Evolutionary conservation across 2,888 invertebrate species (phyloP), one percentile per base, ranked within the genome.

Genomic region (Piscicola geometra): DNA sequence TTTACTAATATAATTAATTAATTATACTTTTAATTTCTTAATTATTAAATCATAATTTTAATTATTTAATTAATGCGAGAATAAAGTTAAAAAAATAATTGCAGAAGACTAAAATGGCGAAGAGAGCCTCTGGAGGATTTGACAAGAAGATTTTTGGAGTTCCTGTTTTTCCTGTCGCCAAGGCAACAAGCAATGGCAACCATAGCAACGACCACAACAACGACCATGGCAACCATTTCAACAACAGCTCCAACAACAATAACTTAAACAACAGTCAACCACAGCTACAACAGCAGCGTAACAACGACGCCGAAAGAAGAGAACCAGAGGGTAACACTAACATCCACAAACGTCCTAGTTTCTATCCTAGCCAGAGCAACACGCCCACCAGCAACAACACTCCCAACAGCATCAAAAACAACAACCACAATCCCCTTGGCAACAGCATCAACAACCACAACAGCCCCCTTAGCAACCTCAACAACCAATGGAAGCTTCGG

Each of bases 271-370:
- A 41, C 60, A 21, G 33, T 36, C 47, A 21, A 15, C 30, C 1
- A 60, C 35, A 30, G 32, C n/a, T 28, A 64, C 35, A 60, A 35
- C 30, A 33, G 35, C 73, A n/a, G 32, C 21, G n/a, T 30, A 60
- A 30, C 32, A 72, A 72, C 56, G 56, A 32, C n/a, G 3, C n/a
- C 25, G 77, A 76, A 28, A 64, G 76, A 28, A 28, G 36, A 0
- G 76, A 78, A 32, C 56, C 74, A 47, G 78, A 78, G 56, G 77
- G 77, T 73, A 68, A 77, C 35, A 77, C 77, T 18, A 60, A 67
- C 15, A 28, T 28, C 21, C 47, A 77, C n/a, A n/a, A n/a, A n/a
- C n/a, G n/a, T n/a, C n/a, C n/a, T n/a, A n/a, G n/a, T n/a, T n/a
- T n/a, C n/a, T n/a, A n/a, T n/a, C n/a, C n/a, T n/a, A n/a, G n/a